phyloP scores from a whole-genome alignment of 2,888 invertebrate species.

The Hipparchia sbordonii region DNA sequence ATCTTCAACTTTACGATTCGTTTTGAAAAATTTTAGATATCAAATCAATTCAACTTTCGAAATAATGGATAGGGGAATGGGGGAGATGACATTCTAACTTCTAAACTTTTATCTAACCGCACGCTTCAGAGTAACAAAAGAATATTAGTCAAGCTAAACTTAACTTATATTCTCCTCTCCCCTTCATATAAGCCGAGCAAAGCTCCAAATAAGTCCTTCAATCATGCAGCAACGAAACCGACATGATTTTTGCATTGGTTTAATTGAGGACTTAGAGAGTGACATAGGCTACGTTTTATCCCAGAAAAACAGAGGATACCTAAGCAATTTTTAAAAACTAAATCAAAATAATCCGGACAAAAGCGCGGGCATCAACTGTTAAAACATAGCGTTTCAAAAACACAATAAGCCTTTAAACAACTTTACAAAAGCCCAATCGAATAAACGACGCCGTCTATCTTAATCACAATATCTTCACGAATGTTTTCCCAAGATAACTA shows the following conservation, averaged over 20 bases:
- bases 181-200: too few relatives aligned
- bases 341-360: too few relatives aligned
- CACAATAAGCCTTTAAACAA: not conserved
- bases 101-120: conserved; percentile 15
- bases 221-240: not conserved
- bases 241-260: too few relatives aligned
- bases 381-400: not conserved
- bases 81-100: conserved; percentile 18
- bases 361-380: too few relatives aligned
- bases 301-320: too few relatives aligned
- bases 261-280: too few relatives aligned
- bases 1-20: conserved; percentile 6
- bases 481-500: conserved; percentile 51
- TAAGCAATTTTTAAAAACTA: too few relatives aligned
- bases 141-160: too few relatives aligned
- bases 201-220: too few relatives aligned
- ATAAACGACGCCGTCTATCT: conserved; percentile 34
- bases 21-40: conserved; percentile 12
- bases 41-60: conserved; percentile 25
- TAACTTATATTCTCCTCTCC: too few relatives aligned
- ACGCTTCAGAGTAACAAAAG: not conserved
- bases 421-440: conserved; percentile 16
- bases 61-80: conserved; percentile 9
- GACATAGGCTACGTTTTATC: too few relatives aligned
- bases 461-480: conserved; percentile 36